A percentile compares a stretch with the other conserved stretches of the same genome.
These are phyloP conservation scores for Pseudococcus jackbeardsleyi DNA, from an alignment of 2,888 invertebrate species.

Conservation along the genomic window DNA sequence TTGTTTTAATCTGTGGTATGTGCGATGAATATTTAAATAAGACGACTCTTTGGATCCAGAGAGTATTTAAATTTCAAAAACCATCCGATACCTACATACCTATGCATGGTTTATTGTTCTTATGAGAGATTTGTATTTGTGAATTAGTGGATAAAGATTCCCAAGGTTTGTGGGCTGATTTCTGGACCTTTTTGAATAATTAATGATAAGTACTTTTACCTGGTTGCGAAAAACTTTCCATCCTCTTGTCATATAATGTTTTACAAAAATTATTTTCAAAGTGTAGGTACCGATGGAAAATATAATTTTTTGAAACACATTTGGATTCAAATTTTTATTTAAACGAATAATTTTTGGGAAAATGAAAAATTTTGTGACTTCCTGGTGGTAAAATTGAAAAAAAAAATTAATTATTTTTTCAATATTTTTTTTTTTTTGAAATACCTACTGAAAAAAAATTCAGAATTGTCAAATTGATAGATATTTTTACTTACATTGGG, in stretches of 20 bases:
- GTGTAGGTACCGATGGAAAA: too few species aligned
- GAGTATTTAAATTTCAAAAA: conserved; percentile 12
- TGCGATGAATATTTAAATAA: background rate
- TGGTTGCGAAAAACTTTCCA: too few species aligned
- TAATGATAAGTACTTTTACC: background rate
- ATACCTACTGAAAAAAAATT: too few species aligned
- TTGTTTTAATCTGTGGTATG: background rate
- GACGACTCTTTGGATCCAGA: background rate
- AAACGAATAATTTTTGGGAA: too few species aligned
- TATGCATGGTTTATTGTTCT: background rate
- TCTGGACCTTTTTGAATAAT: background rate
- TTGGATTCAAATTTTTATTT: too few species aligned
- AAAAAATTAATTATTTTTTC: too few species aligned
- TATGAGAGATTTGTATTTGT: background rate
- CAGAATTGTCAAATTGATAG: too few species aligned
- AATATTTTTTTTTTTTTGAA: too few species aligned
- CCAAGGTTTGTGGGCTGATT: background rate
- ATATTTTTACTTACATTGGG: too few species aligned
- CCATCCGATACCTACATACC: background rate
- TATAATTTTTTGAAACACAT: too few species aligned
- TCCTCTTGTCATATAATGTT: background rate
- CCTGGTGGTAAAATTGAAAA: too few species aligned
- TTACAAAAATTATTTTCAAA: background rate
- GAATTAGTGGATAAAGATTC: background rate
- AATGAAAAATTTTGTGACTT: too few species aligned